Base-by-base conservation (phyloP, 1,140 invertebrate species). In the Teleopsis dalmanni region DNA sequence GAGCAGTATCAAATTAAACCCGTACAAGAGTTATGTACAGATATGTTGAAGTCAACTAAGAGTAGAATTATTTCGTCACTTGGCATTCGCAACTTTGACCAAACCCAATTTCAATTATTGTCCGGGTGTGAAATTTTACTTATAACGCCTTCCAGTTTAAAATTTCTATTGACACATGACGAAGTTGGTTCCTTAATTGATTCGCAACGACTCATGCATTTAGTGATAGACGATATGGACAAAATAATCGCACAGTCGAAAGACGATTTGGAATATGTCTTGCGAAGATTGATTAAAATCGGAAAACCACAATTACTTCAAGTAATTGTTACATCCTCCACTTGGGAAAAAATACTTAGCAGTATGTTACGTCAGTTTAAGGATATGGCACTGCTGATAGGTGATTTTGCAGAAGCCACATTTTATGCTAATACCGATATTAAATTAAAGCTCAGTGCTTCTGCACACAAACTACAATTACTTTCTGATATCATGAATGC, bases 401-500 rank as follows among this genome's bases (percentile, higher is more conserved):
- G 56, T 13, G 63, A 66, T 22, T 50, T 55, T 11, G 2, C 66
- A 9, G 63, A 66, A 36, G 63, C 63, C 0, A 25, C 40, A 2
- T 13, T 52, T 1, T 58, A 48, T 25, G 25, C 26, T 0, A 42
- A 36, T 4, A 27, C 53, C 2, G 34, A 31, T 1, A 7, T 58
- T 2, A 51, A 55, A 0, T 37, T 53, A 9, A 53, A 53, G 26
- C 14, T 53, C 10, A 31, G 43, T 7, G 34, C 41, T 1, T 49
- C 36, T 13, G 22, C 16, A 16, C 23, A 48, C 13, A 53, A 53
- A n/a, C 44, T 49, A 10, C 19, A 21, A 8, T 34, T 29, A 3
- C 35, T 53, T 14, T 7, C 56, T 0, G 14, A 41, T 5, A n/a
- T 47, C 2, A 18, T 48, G 1, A 16, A 16, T 0, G 2, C 26